Conservation (phyloP, 2,888 invertebrate genomes). For the Psylliodes chrysocephalus region DNA sequence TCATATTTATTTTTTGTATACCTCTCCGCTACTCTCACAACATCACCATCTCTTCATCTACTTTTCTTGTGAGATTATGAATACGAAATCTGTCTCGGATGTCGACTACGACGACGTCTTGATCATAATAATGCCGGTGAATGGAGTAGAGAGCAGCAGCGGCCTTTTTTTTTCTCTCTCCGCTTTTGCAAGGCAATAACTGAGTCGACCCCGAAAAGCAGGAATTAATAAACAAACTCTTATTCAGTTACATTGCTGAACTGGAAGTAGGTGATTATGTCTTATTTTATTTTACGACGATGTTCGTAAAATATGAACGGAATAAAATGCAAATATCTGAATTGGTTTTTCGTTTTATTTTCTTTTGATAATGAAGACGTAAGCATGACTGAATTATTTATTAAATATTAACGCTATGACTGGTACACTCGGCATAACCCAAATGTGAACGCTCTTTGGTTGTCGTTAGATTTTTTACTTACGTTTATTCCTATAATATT, state of each 20-base stretch:
- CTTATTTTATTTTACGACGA: conserved; percentile 14
- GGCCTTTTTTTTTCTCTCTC: conserved; percentile 41
- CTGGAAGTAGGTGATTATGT: conserved; percentile 17
- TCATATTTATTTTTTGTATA: conserved; percentile 16
- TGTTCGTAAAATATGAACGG: not conserved
- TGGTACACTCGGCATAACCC: too few relatives aligned
- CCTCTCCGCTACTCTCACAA: conserved; percentile 8
- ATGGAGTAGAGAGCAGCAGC: conserved; percentile 37
- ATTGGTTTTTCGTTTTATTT: not conserved
- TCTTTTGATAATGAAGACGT: too few relatives aligned
- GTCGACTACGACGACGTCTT: conserved; percentile 44
- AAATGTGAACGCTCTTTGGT: too few relatives aligned
- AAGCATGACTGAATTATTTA: too few relatives aligned
- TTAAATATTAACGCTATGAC: too few relatives aligned
- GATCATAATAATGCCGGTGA: conserved; percentile 50
- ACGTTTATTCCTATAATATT: too few relatives aligned
- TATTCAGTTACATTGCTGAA: conserved; percentile 18
- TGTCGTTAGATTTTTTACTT: too few relatives aligned
- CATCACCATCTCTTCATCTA: conserved; percentile 22
- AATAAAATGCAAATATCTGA: conserved; percentile 2
- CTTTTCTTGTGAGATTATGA: conserved; percentile 45
- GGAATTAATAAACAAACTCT: conserved; percentile 39
- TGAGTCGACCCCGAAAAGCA: conserved; percentile 38
- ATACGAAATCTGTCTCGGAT: conserved; percentile 47
- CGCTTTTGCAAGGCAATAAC: conserved; percentile 31